Evolutionary conservation across 2,113 vertebrate genomes (phyloP).

Genomic region (Crotalus tigris): DNA sequence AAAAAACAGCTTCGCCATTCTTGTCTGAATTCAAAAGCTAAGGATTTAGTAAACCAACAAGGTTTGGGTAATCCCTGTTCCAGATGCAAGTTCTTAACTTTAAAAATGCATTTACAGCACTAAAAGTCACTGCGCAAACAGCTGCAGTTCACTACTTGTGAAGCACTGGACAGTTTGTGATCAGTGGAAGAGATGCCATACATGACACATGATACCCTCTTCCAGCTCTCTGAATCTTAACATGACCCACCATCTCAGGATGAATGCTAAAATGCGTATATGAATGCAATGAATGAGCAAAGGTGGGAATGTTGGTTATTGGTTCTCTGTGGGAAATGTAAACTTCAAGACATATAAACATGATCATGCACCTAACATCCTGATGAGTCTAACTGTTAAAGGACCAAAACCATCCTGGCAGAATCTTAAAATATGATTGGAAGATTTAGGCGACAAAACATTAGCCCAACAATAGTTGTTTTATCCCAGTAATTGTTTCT

Average conservation of each 20-base stretch:
- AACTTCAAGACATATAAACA: neutral
- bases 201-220: neutral
- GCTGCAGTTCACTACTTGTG: neutral
- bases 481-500: neutral
- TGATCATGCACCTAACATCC: neutral
- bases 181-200: neutral
- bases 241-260: neutral
- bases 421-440: neutral
- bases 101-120: neutral
- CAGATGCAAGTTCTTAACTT: neutral
- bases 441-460: neutral
- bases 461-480: neutral
- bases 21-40: neutral
- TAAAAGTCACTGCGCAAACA: neutral
- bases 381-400: neutral
- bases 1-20: neutral
- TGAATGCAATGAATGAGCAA: neutral
- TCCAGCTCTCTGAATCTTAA: neutral
- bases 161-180: neutral
- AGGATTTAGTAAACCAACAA: neutral
- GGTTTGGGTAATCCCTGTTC: neutral
- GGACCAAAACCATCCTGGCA: neutral
- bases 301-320: neutral
- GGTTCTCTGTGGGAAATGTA: neutral
- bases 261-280: neutral